Evolutionary conservation across 2,888 invertebrate genomes (phyloP), one percentile per base, ranked within the genome.

Genomic region (Bembecia ichneumoniformis): DNA sequence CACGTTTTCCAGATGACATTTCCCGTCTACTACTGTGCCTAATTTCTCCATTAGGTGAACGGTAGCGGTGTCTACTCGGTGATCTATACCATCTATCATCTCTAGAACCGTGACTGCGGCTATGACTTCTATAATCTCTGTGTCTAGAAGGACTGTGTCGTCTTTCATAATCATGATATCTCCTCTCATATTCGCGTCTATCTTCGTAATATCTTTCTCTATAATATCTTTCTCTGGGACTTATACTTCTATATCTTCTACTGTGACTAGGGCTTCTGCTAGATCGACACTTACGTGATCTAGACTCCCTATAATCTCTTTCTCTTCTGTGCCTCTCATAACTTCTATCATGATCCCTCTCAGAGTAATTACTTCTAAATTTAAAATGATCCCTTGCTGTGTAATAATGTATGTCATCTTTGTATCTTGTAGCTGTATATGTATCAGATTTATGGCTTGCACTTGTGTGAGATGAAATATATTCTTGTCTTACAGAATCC

Each of bases 201-300:
- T 52, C 47, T 40, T 43, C 46, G n/a, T 47, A 45, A 40, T 17
- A 36, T 17, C 40, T 53, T 34, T 54, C 55, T 51, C 52, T 55
- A 10, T 54, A 50, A 51, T 47, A 45, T 35, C 46, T 49, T 47
- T 48, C 47, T 3, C 48, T 46, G 34, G 55, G 58, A 50, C 71
- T 71, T 36, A 52, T 48, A 47, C 55, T 52, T 36, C 47, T 49
- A 13, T 28, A 58, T 9, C 61, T 62, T 9, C 54, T 54, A 52
- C 62, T 64, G 44, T 56, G 59, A 56, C 67, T 68, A 4, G 74
- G 73, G 55, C 77, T 78, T 15, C 62, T 65, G 51, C 68, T 69
- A 47, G 64, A 57, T 36, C 59, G 58, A 36, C 49, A 47, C 36
- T 62, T 45, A 35, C 43, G 48, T 40, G 48, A 46, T 14, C 50